Percentiles rank a stretch among this genome's conserved stretches.
Evolutionary conservation across 2,797 vertebrate genomes (phyloP).

Genomic region (Myripristis murdjan): DNA sequence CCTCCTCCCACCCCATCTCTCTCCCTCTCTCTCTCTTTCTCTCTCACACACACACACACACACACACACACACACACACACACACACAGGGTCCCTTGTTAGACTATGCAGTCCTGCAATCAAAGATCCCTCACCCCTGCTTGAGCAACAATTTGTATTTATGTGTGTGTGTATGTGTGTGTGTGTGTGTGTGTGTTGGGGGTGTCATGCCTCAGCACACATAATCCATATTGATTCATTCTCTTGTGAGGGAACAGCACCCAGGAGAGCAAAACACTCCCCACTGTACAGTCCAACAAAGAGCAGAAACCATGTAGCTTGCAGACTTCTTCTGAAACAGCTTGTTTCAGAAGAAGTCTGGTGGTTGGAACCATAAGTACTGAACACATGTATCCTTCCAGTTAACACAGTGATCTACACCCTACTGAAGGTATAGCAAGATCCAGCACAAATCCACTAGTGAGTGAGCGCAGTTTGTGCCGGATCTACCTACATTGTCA

Average conservation of each 20-base stretch:
- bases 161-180: too few relatives aligned
- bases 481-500: too few relatives aligned
- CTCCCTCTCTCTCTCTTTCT: not conserved
- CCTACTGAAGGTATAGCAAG: too few relatives aligned
- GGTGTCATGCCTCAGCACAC: conserved; percentile 30
- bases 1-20: conserved; percentile 3
- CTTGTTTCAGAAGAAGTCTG: too few relatives aligned
- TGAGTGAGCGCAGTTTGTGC: too few relatives aligned
- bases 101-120: conserved; percentile 56
- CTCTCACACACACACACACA: not conserved
- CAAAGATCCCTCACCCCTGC: conserved; percentile 23
- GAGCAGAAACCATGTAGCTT: conserved; percentile 1
- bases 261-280: conserved; percentile 5
- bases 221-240: conserved; percentile 35
- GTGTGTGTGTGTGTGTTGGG: not conserved
- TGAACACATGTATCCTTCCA: too few relatives aligned
- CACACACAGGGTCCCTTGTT: conserved; percentile 34
- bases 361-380: too few relatives aligned
- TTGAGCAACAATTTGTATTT: too few relatives aligned
- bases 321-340: conserved; percentile 5
- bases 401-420: too few relatives aligned
- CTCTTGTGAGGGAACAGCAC: conserved; percentile 22
- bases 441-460: too few relatives aligned
- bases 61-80: not conserved
- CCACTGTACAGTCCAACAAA: conserved; percentile 6